Base-by-base conservation (phyloP, 2,888 invertebrate genomes). In the Schizotus pectinicornis region DNA sequence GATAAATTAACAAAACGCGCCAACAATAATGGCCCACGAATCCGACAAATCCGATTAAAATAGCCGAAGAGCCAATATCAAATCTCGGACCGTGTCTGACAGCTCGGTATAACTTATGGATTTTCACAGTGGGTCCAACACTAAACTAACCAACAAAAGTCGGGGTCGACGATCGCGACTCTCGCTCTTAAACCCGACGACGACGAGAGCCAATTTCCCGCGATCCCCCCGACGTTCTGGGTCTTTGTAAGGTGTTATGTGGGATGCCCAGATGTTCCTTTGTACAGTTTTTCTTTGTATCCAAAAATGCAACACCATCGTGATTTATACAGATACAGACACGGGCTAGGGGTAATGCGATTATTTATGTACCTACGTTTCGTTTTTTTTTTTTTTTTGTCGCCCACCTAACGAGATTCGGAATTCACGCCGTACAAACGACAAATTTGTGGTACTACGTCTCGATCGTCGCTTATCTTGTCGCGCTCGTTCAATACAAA, bases 211-310 rank as follows among this genome's bases (percentile, higher is more conserved):
- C 11, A 50, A 34, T 54, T 33, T 59, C 50, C 45, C n/a, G 9
- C 50, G 45, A 22, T 3, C 22, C 22, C 22, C 2, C 2, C 22
- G 22, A 22, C 7, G 6, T 31, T 35, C 8, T 12, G 12, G 22
- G 3, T n/a, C 34, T 53, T 46, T 52, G 56, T 52, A 53, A 73
- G 72, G 72, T 73, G 72, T 71, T 67, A 73, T 71, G 70, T 70
- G 67, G 70, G 70, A 62, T 66, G 70, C 63, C 67, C 70, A 71
- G 69, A 70, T 72, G 71, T 64, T 68, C 62, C 64, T 67, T 67
- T 67, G 60, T 66, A 58, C 39, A 54, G 56, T 42, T 61, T 43
- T 52, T 50, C 52, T 62, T 59, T 39, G 54, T 47, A 45, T 11
- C 46, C 11, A 38, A 33, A 59, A 59, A 55, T n/a, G 14, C 37